Conservation (phyloP, 1,140 invertebrate genomes). For the Probaryconus sp. region DNA sequence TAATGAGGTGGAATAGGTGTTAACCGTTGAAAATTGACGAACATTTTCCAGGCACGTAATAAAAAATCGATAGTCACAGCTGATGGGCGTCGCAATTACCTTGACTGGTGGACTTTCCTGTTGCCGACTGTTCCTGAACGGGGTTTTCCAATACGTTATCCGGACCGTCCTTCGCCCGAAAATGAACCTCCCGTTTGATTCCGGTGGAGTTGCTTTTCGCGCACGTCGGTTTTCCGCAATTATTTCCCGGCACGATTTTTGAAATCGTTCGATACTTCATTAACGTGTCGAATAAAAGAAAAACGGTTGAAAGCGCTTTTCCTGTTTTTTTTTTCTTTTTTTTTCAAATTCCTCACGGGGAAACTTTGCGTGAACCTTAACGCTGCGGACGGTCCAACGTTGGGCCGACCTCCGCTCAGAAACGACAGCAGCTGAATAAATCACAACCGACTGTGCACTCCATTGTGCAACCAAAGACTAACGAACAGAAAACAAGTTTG, state of each 20-base stretch:
- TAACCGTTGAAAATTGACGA: no score
- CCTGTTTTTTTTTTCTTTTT: no score
- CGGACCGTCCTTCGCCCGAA: conserved; percentile 64
- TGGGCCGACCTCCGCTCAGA: conserved; percentile 77
- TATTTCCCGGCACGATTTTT: no score
- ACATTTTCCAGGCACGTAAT: no score
- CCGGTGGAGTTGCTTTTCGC: conserved; percentile 58
- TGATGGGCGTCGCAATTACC: conserved; percentile 52
- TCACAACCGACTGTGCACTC: conserved; percentile 65
- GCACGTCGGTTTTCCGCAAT: conserved; percentile 45
- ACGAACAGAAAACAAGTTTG: conserved; percentile 26
- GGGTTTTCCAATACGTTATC: conserved; percentile 65
- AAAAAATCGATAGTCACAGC: conserved; percentile 51
- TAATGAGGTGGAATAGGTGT: no score
- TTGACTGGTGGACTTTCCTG: conserved; percentile 33
- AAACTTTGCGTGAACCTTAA: conserved; percentile 49
- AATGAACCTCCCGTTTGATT: conserved; percentile 43
- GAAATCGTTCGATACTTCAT: no score
- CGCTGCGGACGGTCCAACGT: conserved; percentile 74
- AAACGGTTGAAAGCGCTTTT: no score
- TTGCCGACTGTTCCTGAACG: conserved; percentile 63
- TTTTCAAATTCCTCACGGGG: no score
- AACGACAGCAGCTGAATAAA: conserved; percentile 68
- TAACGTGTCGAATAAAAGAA: no score
- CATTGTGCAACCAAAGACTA: conserved; percentile 76